Conservation (phyloP, 2,113 vertebrate species). For the Hylia prasina region DNA sequence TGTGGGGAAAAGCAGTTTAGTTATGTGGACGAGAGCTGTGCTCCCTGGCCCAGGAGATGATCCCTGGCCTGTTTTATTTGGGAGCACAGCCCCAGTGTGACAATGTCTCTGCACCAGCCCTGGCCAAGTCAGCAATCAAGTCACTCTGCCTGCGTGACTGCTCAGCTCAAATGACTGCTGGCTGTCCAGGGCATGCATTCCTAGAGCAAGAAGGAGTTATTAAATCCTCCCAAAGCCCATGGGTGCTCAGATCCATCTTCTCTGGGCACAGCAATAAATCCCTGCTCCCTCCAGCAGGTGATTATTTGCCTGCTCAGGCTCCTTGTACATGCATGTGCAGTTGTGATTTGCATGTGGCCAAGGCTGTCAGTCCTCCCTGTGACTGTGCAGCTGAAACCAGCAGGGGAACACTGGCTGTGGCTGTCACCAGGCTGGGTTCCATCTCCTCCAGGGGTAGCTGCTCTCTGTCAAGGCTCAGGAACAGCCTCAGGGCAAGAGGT, state of each 20-base stretch:
- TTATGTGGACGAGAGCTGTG: neutral
- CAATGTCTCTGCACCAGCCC: neutral
- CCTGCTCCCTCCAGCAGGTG: neutral
- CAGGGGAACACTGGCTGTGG: neutral
- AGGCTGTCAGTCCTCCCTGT: neutral
- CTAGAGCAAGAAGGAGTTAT: neutral
- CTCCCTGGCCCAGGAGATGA: neutral
- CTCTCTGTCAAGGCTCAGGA: neutral
- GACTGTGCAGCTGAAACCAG: neutral
- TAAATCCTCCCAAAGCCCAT: slow-evolving; percentile 1
- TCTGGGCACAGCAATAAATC: neutral
- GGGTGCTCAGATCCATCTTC: neutral
- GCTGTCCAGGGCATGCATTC: neutral
- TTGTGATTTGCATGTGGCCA: neutral
- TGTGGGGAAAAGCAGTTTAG: neutral
- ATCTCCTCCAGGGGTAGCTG: neutral
- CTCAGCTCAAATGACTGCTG: neutral
- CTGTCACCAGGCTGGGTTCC: neutral
- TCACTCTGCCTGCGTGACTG: neutral
- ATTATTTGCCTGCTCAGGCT: neutral
- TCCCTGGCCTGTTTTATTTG: neutral
- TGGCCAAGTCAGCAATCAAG: neutral
- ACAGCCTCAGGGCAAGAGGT: neutral
- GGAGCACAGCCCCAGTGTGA: neutral
- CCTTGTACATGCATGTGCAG: neutral